Evolutionary conservation across 2,113 vertebrate species (phyloP).

Genomic region (Diadophis punctatus): DNA sequence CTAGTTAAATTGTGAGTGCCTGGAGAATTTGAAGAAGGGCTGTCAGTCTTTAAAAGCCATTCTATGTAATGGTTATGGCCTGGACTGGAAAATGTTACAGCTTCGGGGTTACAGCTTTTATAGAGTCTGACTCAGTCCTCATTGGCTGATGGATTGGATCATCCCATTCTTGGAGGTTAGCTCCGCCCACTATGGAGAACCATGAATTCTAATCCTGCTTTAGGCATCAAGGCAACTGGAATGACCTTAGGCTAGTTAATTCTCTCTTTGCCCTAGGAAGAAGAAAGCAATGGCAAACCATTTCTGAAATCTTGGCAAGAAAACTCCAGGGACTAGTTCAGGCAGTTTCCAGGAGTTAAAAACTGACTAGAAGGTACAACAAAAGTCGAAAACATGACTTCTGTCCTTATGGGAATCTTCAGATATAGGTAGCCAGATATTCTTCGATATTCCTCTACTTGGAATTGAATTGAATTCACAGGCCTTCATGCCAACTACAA

Average conservation of each 20-base stretch:
- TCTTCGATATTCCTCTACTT: background rate
- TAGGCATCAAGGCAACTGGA: background rate
- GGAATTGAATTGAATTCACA: background rate
- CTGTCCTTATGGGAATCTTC: background rate
- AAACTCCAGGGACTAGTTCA: background rate
- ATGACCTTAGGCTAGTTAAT: background rate
- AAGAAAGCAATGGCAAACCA: background rate
- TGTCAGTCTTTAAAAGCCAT: background rate
- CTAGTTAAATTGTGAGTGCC: background rate
- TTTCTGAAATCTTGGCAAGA: background rate
- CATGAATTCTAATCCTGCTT: no score
- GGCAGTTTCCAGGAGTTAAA: background rate
- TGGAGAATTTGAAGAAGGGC: background rate
- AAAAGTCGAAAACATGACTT: background rate
- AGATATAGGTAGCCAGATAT: background rate
- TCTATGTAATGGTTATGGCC: background rate
- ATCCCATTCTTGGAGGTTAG: no score
- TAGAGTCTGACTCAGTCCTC: no score
- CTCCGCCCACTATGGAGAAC: no score
- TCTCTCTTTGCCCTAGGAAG: background rate
- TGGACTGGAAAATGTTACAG: background rate
- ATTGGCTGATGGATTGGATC: no score
- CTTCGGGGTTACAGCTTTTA: no score
- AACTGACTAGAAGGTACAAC: background rate
- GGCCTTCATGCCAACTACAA: background rate